Evolutionary conservation across 2,888 invertebrate species (phyloP), one percentile per base, ranked within the genome.

Genomic region (Trichacis sp.): DNA sequence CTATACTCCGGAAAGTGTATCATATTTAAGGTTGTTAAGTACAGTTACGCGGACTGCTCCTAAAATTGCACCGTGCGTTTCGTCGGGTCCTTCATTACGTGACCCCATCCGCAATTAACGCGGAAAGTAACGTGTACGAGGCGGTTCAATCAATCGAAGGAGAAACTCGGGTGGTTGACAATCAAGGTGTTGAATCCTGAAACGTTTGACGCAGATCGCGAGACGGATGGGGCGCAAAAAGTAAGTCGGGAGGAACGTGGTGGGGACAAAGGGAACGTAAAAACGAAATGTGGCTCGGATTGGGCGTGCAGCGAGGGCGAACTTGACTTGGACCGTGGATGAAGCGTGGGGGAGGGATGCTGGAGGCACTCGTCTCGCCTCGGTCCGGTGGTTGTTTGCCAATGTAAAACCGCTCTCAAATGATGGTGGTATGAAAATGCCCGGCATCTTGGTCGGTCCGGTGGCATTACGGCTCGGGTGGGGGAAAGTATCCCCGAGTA

Each of bases 401-500:
- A 73, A 71, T 71, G 73, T 73, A 71, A 72, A 73, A 73, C 77
- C 70, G 63, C 65, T 72, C 75, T 72, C 69, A 70, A 71, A 73
- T 59, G 70, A 70, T 72, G 73, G 65, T 72, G 71, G 73, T 71
- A 78, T 78, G 77, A 79, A 79, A 78, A 78, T 77, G 72, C 70
- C 70, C 71, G 71, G 59, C 58, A 19, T 36, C 54, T 46, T 61
- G 51, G 67, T 65, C 61, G 72, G 54, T 24, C 48, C 54, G 40
- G 33, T 56, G 38, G 57, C 49, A 24, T 40, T 36, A 20, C 29
- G 24, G 3, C 9, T n/a, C n/a, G 15, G 71, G 79, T 75, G 80
- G 81, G 82, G 80, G 75, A 65, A 68, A 75, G 77, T 80, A 79
- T 78, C 78, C 79, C 81, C 76, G 77, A 73, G 79, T 76, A 80